Evolutionary conservation across 1,140 invertebrate genomes (phyloP), one percentile per base, ranked within the genome.

Genomic region (Pseudobourletiella spinata): DNA sequence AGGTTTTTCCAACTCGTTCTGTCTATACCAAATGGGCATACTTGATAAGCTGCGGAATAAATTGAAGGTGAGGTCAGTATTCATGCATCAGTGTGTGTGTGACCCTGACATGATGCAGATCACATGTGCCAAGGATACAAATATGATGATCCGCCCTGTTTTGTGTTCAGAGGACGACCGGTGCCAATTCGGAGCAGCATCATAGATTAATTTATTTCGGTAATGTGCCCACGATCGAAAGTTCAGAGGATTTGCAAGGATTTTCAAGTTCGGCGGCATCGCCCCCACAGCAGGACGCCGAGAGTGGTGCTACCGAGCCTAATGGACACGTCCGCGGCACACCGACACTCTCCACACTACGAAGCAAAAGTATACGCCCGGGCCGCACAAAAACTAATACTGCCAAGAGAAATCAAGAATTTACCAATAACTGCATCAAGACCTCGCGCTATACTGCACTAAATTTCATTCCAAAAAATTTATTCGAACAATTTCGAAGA

Each of bases 401-500:
- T 25, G 28, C 4, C 25, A 6, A 51, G 24, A 29, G 30, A 4
- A 55, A 8, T 35, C 28, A 22, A 25, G 29, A 29, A 3, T 55
- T 35, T 20, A 8, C 32, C 1, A 43, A 43, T 57, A 43, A 57
- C 14, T 29, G 35, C 2, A 50, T 62, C 28, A 60, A 6, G 8
- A 18, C 28, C 30, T 72, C 79, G 30, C 73, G 84, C 80, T 93
- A 93, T 71, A 87, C 86, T 15, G 15, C 86, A 57, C 83, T 86
- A 75, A 88, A 82, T 73, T 92, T 92, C 71, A 64, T 91, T 46
- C 87, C 87, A 35, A 88, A 88, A 74, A 92, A 91, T 77, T 73
- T 93, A 29, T 82, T 84, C 68, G 88, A 91, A 71, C 89, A 93
- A 75, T 90, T 93, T 73, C 79, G 86, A 1, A 79, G 89, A 61